Evolutionary conservation across 2,888 invertebrate genomes (phyloP).

Genomic region (Cephus spinipes): DNA sequence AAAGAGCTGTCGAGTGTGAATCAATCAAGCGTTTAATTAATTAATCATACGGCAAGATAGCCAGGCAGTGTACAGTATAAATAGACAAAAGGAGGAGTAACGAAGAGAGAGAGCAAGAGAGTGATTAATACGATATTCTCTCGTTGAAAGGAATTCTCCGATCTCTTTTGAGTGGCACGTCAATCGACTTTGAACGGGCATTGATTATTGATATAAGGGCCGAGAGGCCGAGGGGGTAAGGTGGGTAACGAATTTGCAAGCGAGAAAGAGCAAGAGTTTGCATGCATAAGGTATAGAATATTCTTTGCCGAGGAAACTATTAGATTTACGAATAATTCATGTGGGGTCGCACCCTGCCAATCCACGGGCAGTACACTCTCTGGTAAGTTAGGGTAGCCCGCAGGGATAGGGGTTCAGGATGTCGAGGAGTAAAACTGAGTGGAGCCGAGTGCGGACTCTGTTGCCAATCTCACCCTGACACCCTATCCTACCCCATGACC

Average conservation of each 20-base stretch:
- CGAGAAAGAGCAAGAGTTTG: not conserved
- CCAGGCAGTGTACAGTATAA: not conserved
- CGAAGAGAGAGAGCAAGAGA: too few relatives aligned
- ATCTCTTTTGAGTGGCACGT: not conserved
- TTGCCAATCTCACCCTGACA: conserved; percentile 54
- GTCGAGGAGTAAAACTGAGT: not conserved
- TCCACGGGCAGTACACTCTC: conserved; percentile 20
- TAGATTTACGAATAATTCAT: conserved; percentile 49
- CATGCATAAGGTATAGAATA: not conserved
- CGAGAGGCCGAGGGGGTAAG: not conserved
- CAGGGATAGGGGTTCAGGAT: not conserved
- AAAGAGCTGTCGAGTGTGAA: not conserved
- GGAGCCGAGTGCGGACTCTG: conserved; percentile 11
- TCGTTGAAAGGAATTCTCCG: not conserved
- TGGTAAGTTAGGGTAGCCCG: conserved; percentile 6
- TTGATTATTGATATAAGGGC: not conserved
- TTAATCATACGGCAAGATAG: not conserved
- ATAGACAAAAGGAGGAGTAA: not conserved
- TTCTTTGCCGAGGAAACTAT: conserved; percentile 37
- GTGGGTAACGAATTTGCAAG: not conserved
- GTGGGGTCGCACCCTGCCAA: conserved; percentile 42
- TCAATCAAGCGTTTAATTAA: not conserved
- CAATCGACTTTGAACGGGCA: not conserved
- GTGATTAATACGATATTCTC: not conserved
- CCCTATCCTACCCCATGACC: conserved; percentile 43